A percentile compares a stretch with the other conserved stretches of the same genome.
Conservation (phyloP, 2,888 invertebrate species). For the Neuroscelio doddi region DNA sequence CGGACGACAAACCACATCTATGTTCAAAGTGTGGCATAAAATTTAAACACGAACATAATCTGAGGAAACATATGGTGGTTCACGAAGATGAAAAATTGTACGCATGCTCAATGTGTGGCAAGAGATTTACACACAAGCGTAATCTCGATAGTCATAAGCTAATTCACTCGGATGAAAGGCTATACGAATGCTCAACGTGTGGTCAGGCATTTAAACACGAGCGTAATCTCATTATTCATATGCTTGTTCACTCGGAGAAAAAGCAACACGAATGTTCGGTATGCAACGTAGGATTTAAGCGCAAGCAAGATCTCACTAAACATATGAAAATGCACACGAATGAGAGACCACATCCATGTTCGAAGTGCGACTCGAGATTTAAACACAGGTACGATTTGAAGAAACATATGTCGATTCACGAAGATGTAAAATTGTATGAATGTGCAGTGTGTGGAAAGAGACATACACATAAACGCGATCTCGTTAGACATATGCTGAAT, state of each 20-base stretch:
- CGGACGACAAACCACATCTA: too few relatives aligned
- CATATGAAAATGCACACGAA: constrained; percentile 72
- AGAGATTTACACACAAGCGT: not conserved
- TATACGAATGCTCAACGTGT: constrained; percentile 9
- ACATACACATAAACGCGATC: too few relatives aligned
- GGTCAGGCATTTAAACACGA: not conserved
- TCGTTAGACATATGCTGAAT: too few relatives aligned
- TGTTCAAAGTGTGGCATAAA: not conserved
- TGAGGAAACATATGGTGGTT: constrained; percentile 64
- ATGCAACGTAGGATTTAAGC: constrained; percentile 71
- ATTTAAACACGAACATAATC: not conserved
- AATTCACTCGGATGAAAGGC: constrained; percentile 70
- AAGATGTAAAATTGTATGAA: not conserved
- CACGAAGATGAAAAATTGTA: constrained; percentile 36
- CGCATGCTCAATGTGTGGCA: not conserved
- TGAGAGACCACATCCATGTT: constrained; percentile 52
- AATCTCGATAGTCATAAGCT: constrained; percentile 44
- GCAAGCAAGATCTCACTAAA: constrained; percentile 71
- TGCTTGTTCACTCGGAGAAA: constrained; percentile 50
- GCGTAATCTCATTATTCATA: constrained; percentile 61
- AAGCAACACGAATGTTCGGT: constrained; percentile 44
- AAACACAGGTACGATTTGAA: not conserved
- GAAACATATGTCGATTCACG: not conserved
- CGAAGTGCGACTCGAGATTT: not conserved
- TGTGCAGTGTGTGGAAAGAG: not conserved